Percentiles rank a stretch among this genome's conserved stretches.
phyloP scores from a whole-genome alignment of 2,888 invertebrate genomes.

The Archaeoteleia sp. region DNA sequence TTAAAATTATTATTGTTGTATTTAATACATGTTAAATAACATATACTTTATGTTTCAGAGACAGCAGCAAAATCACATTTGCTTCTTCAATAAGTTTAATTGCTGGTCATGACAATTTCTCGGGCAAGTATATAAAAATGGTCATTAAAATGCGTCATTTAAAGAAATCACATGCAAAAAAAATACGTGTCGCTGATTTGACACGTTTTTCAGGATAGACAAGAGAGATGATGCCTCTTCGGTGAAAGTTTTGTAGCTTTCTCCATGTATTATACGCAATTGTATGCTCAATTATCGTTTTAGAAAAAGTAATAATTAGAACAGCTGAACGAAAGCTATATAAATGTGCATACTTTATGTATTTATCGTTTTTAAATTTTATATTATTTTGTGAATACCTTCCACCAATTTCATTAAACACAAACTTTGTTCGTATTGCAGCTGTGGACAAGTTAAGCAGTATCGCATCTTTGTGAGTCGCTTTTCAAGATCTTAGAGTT shows the following conservation, averaged over 20 bases:
- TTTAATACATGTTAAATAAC: too few relatives aligned
- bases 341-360: background rate
- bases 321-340: conserved; percentile 25
- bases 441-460: too few relatives aligned
- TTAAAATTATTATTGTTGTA: too few relatives aligned
- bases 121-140: conserved; percentile 12
- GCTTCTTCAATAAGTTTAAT: conserved; percentile 54
- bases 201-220: background rate
- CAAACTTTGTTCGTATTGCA: too few relatives aligned
- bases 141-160: conserved; percentile 36
- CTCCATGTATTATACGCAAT: conserved; percentile 38
- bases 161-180: conserved; percentile 17
- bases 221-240: conserved; percentile 23
- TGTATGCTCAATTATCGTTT: conserved; percentile 11
- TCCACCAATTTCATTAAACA: conserved; percentile 3
- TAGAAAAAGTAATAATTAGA: conserved; percentile 8
- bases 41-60: too few relatives aligned
- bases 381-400: background rate
- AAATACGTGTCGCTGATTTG: background rate
- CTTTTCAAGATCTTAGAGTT: conserved; percentile 7
- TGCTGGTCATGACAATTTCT: conserved; percentile 51
- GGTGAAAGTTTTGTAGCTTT: conserved; percentile 63
- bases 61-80: conserved; percentile 55
- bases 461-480: too few relatives aligned
- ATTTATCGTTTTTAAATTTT: conserved; percentile 1